Evolutionary conservation across 2,888 invertebrate species (phyloP).

Genomic region (Scelioninae gen. 1): DNA sequence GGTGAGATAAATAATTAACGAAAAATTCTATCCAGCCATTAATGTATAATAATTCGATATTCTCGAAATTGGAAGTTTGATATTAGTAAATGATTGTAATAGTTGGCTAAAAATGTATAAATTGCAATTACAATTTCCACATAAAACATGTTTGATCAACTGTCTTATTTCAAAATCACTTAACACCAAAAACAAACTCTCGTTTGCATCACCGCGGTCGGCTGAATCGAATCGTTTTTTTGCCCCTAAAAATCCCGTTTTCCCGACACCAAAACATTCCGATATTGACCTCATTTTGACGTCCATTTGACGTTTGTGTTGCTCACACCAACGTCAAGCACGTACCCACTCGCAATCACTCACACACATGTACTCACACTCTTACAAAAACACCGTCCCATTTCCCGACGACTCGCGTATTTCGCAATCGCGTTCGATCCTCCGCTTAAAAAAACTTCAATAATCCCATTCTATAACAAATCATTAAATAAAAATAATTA

Average conservation of each 20-base stretch:
- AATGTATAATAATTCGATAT: not conserved
- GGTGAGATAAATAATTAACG: no score
- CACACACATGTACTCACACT: slow-evolving; percentile 49
- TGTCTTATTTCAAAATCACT: no score
- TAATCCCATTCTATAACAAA: not conserved
- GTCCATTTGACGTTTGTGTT: slow-evolving; percentile 64
- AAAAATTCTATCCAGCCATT: no score
- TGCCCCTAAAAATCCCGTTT: slow-evolving; percentile 58
- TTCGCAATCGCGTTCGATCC: slow-evolving; percentile 64
- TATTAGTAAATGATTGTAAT: not conserved
- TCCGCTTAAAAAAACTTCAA: slow-evolving; percentile 36
- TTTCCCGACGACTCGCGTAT: slow-evolving; percentile 62
- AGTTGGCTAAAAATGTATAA: not conserved
- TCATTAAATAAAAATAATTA: slow-evolving; percentile 9
- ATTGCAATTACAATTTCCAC: not conserved
- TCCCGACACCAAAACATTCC: slow-evolving; percentile 62
- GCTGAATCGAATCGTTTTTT: slow-evolving; percentile 45
- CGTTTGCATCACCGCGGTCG: slow-evolving; percentile 32
- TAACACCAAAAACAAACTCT: slow-evolving; percentile 1
- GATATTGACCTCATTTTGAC: slow-evolving; percentile 66
- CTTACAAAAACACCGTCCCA: slow-evolving; percentile 65
- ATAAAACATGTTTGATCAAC: no score
- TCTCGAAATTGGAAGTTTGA: not conserved
- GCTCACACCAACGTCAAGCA: slow-evolving; percentile 42
- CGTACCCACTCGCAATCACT: slow-evolving; percentile 48